Base-by-base conservation (phyloP, 2,113 vertebrate species). In the Aptenodytes forsteri region DNA sequence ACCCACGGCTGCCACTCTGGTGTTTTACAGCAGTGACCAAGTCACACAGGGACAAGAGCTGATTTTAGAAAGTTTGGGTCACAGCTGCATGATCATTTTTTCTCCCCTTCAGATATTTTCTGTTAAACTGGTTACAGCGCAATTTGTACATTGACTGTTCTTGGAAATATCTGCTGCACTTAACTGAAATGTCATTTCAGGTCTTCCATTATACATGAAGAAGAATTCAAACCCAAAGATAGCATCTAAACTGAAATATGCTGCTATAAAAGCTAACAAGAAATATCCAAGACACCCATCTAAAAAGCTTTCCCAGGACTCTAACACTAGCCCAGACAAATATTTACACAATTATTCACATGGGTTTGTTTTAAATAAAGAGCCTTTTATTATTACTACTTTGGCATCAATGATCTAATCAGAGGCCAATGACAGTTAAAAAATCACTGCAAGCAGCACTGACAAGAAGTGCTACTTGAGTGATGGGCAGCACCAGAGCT, bases 301-400 rank as follows among this genome's bases (percentile, higher is more conserved):
- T 96, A 96, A 85, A 82, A 95, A 95, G 59, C 78, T 97, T 97
- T 97, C 96, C 94, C 96, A 96, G 94, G 86, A 90, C 83, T 83
- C 83, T 55, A 66, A 83, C 82, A 42, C 91, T 89, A 61, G 94
- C 93, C 94, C 95, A 96, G 96, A 95, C 94, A 96, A 95, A 96
- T 97, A 90, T 97, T 96, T 97, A 94, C 82, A 77, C 58, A 96
- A 96, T 97, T 96, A 95, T 96, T 93, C 96, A 92, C 91, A 96
- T 64, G 87, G 84, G 94, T 72, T 96, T 96, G 95, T 95, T 97
- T 96, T 89, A 97, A 96, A 96, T 81, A 97, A 97, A 93, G 90
- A 92, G 80, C 19, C 69, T 96, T 95, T 96, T 91, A 90, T 87
- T 90, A 84, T 90, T 90, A 79, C 82, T 82, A 21, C 77, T 96